Conservation (phyloP, 1,140 invertebrate species). For the Zaprionus kolodkinae region DNA sequence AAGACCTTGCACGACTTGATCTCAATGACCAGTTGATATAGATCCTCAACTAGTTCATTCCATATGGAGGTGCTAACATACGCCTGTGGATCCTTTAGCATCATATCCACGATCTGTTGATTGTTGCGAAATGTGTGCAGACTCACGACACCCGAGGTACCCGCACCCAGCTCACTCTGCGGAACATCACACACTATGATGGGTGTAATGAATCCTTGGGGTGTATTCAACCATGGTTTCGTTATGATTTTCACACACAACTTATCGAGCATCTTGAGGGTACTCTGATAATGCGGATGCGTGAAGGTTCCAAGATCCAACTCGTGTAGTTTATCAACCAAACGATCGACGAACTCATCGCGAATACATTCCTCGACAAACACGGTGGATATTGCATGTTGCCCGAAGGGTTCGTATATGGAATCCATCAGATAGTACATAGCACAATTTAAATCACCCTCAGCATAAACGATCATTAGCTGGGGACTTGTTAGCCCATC, state of each 20-base stretch:
- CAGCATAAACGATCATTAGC: constrained; percentile 60
- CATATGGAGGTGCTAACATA: constrained; percentile 52
- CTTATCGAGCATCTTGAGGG: not conserved
- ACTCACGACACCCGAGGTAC: constrained; percentile 45
- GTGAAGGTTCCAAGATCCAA: not conserved
- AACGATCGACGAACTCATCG: constrained; percentile 42
- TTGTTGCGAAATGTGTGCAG: constrained; percentile 55
- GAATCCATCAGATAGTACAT: constrained; percentile 57
- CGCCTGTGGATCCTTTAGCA: constrained; percentile 29
- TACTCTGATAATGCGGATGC: constrained; percentile 21
- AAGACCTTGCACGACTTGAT: constrained; percentile 33
- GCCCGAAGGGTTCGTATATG: constrained; percentile 44
- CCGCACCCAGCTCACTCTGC: constrained; percentile 38
- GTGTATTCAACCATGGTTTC: not conserved
- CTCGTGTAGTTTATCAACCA: constrained; percentile 30
- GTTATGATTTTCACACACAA: constrained; percentile 39
- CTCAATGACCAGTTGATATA: constrained; percentile 61
- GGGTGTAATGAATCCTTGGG: constrained; percentile 7
- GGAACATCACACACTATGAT: constrained; percentile 51
- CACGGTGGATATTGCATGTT: constrained; percentile 41
- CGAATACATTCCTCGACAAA: constrained; percentile 56
- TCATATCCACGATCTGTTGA: constrained; percentile 50
- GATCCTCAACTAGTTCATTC: constrained; percentile 57
- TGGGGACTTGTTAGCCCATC: constrained; percentile 1
- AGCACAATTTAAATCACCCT: constrained; percentile 65